Base-by-base conservation (phyloP, 2,888 invertebrate genomes). In the Lymantria monacha region DNA sequence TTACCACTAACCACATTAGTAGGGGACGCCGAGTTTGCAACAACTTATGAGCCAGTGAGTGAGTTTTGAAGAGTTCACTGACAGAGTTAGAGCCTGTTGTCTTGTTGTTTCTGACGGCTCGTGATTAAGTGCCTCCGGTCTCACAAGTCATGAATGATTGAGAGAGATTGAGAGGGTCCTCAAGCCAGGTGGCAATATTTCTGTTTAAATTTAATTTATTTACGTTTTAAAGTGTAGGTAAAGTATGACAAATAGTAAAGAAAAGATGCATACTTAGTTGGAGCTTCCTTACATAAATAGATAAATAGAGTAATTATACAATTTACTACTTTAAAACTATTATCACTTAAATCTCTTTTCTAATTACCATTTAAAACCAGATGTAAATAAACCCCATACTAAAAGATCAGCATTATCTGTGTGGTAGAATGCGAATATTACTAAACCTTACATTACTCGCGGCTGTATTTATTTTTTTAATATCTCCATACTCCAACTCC, bases 61-160 rank as follows among this genome's bases (percentile, higher is more conserved):
- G 72, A 75, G 64, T 75, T 75, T 72, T 74, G 72, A 76, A 69
- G 72, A 72, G 71, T 74, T 70, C 38, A 30, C 49, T 57, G 55
- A 54, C 59, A 55, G 58, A 63, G 64, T 65, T 66, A 61, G 65
- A 55, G 51, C 53, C 41, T 49, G 53, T 36, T 62, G 59, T 51
- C 49, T 55, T 54, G 50, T 61, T 63, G 61, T 54, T 51, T 47
- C 46, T 63, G 66, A 62, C 62, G 51, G 55, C 42, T 47, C 48
- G 53, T 62, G 67, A 72, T 66, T 63, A 60, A 68, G 66, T 61
- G 57, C 47, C 44, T 42, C 37, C 15, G 33, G 44, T 15, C 44
- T 55, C 54, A 57, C 46, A 48, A 46, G 49, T 58, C 44, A 46
- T 42, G 42, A 53, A 49, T 53, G 43, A 53, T 53, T 52, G 38